phyloP scores from a whole-genome alignment of 2,888 invertebrate genomes.

The Caradrina kadenii region DNA sequence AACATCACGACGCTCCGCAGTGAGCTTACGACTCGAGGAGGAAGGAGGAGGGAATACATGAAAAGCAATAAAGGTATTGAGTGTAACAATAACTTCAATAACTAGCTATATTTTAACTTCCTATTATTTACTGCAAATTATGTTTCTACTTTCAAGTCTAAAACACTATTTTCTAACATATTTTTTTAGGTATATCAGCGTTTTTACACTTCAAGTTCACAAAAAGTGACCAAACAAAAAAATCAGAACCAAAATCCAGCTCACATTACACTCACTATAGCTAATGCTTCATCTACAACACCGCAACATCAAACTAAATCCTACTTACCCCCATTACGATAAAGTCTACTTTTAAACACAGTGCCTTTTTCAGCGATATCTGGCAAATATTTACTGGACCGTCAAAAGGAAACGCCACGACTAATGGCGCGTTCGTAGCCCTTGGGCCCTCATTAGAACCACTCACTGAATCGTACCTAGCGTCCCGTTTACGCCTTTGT shows the following conservation, averaged over 20 bases:
- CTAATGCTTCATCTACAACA: slow-evolving; percentile 40
- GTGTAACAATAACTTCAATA: too few relatives aligned
- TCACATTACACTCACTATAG: slow-evolving; percentile 22
- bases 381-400: slow-evolving; percentile 76
- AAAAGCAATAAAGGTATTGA: too few relatives aligned
- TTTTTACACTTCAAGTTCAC: background rate
- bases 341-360: slow-evolving; percentile 47
- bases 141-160: too few relatives aligned
- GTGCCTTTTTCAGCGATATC: slow-evolving; percentile 58
- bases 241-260: slow-evolving; percentile 31
- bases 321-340: slow-evolving; percentile 24
- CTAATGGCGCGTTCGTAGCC: slow-evolving; percentile 71
- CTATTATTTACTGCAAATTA: too few relatives aligned
- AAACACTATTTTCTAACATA: too few relatives aligned
- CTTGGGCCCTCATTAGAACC: slow-evolving; percentile 72
- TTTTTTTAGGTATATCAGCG: too few relatives aligned
- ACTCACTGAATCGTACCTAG: slow-evolving; percentile 64
- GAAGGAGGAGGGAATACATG: too few relatives aligned
- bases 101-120: too few relatives aligned
- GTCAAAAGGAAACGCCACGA: slow-evolving; percentile 72
- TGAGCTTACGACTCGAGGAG: too few relatives aligned
- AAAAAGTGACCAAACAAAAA: background rate
- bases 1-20: too few relatives aligned
- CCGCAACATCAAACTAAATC: slow-evolving; percentile 8
- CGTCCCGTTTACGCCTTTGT: slow-evolving; percentile 56